These are phyloP conservation scores for Pseudolycoriella hygida DNA, from an alignment of 2,888 invertebrate genomes.

Conservation along the genomic window DNA sequence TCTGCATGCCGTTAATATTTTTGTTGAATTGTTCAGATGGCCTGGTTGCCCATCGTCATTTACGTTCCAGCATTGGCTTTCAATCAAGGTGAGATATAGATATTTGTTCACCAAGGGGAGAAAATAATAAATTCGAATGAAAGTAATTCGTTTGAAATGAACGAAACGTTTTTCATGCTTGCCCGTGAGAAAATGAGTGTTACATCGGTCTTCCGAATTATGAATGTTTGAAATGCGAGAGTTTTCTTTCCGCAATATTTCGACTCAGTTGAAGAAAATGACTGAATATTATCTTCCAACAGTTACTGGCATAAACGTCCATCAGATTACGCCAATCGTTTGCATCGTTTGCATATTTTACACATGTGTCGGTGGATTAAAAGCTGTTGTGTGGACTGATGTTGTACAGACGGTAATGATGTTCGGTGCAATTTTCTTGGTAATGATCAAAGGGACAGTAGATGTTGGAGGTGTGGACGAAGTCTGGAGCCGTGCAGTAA, in stretches of 20 bases:
- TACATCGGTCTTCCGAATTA: no score
- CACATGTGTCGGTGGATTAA: constrained; percentile 52
- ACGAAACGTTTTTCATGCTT: no score
- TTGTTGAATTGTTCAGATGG: constrained; percentile 31
- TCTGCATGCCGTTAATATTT: constrained; percentile 2
- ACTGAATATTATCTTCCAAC: no score
- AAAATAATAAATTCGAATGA: no score
- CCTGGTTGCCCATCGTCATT: constrained; percentile 54
- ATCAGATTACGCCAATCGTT: constrained; percentile 52
- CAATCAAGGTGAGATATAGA: constrained; percentile 36
- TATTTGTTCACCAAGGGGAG: no score
- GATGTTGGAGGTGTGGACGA: constrained; percentile 43
- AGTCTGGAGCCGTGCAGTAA: constrained; percentile 37
- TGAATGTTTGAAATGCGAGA: no score
- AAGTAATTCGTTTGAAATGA: no score
- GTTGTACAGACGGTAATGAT: constrained; percentile 45
- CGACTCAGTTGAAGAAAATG: no score
- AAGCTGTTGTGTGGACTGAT: constrained; percentile 54
- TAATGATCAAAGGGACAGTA: constrained; percentile 42
- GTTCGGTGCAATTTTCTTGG: constrained; percentile 47
- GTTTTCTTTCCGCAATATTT: no score
- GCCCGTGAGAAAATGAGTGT: no score
- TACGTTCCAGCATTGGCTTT: constrained; percentile 57
- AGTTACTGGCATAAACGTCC: constrained; percentile 63
- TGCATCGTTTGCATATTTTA: constrained; percentile 65